Percentiles rank a stretch among this genome's conserved stretches.
These are phyloP conservation scores for Chiloscyllium punctatum DNA, from an alignment of 2,797 vertebrate species.

Conservation along the genomic window DNA sequence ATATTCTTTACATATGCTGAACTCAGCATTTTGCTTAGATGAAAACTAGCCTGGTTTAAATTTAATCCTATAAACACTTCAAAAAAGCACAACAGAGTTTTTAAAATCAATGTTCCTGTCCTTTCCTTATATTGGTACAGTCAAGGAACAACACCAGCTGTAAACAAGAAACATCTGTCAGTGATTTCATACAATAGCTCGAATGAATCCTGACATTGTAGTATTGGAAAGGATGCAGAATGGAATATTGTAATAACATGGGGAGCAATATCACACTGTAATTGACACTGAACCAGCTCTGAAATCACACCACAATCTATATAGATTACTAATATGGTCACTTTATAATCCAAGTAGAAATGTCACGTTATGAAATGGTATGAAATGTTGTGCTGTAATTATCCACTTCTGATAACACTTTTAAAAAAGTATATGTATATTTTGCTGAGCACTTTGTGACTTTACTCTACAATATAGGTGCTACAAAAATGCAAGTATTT, in stretches of 20 bases:
- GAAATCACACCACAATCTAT: not conserved
- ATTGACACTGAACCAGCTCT: not conserved
- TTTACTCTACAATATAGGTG: too few relatives aligned
- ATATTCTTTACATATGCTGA: not conserved
- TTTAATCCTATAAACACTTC: not conserved
- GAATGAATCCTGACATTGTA: not conserved
- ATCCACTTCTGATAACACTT: not conserved
- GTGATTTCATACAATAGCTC: not conserved
- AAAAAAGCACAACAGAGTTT: not conserved
- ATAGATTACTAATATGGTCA: not conserved
- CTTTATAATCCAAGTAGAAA: not conserved
- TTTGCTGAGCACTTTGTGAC: too few relatives aligned
- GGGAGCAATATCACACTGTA: not conserved
- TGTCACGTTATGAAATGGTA: not conserved
- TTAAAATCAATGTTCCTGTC: conserved; percentile 8
- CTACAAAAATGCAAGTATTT: too few relatives aligned
- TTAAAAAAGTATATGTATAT: not conserved
- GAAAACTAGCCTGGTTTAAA: not conserved
- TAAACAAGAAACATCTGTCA: conserved; percentile 8
- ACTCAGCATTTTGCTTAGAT: not conserved
- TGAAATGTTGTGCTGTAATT: not conserved
- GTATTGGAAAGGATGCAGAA: conserved; percentile 3
- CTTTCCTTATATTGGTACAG: not conserved
- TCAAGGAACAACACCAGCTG: not conserved
- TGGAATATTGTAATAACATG: not conserved